These are phyloP conservation scores for Cyclura pinguis DNA, from an alignment of 2,797 vertebrate species.

Conservation along the genomic window DNA sequence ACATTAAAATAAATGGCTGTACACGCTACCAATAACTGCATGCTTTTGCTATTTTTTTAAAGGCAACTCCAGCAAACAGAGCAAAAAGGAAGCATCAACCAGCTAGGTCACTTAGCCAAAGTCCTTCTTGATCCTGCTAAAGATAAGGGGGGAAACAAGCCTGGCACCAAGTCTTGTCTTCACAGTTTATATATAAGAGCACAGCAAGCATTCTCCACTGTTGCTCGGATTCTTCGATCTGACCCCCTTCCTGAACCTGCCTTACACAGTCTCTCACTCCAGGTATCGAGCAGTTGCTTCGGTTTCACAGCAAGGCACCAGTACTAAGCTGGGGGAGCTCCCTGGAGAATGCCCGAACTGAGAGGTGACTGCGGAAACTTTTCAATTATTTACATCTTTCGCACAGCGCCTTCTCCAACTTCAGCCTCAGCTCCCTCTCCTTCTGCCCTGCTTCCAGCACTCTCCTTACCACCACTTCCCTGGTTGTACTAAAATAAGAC, in stretches of 20 bases:
- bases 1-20: too few species aligned
- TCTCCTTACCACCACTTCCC: accelerated
- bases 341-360: neutral
- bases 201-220: neutral
- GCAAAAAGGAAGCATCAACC: neutral
- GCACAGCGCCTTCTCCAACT: neutral
- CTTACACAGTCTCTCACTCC: neutral
- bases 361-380: slow-evolving; percentile 35
- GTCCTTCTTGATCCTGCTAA: neutral
- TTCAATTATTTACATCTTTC: slow-evolving; percentile 15
- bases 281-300: neutral
- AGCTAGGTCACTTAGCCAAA: neutral
- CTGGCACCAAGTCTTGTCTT: accelerated
- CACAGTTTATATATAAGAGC: neutral
- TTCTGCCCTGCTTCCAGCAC: neutral
- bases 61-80: neutral
- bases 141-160: accelerated
- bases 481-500: neutral
- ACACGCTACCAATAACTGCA: too few species aligned
- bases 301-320: neutral
- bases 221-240: neutral
- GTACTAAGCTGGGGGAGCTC: neutral
- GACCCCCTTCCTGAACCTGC: neutral
- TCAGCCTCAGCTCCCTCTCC: neutral
- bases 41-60: neutral